A percentile compares a stretch with the other conserved stretches of the same genome.
These are phyloP conservation scores for Scleropages formosus DNA, from an alignment of 2,797 vertebrate species.

Conservation along the genomic window DNA sequence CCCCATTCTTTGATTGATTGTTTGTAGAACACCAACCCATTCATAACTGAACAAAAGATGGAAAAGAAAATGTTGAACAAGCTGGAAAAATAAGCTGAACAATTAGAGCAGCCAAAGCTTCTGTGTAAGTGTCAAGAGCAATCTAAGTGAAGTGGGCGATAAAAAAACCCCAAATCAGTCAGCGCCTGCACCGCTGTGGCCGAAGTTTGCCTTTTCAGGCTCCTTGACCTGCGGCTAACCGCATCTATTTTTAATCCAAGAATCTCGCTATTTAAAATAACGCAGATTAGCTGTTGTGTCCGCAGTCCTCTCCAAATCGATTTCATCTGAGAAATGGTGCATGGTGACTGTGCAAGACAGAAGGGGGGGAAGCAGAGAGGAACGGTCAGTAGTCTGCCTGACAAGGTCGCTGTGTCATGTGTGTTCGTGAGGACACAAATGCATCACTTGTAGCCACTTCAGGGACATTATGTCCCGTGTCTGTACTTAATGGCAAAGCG, in stretches of 20 bases:
- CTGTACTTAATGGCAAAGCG: neutral
- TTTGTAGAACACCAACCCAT: constrained; percentile 33
- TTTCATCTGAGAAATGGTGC: too few species aligned
- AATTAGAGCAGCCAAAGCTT: constrained; percentile 42
- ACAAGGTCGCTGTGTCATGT: too few species aligned
- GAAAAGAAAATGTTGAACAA: constrained; percentile 40
- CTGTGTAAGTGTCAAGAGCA: constrained; percentile 38
- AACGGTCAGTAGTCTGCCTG: too few species aligned
- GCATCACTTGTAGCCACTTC: neutral
- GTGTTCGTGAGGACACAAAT: too few species aligned
- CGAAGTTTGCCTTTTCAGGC: neutral
- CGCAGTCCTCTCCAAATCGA: too few species aligned
- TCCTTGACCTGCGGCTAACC: constrained; percentile 9
- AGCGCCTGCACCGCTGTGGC: constrained; percentile 4
- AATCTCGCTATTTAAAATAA: neutral
- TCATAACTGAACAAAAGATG: constrained; percentile 38
- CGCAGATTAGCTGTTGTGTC: too few species aligned
- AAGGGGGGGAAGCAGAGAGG: too few species aligned
- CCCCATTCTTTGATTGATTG: constrained; percentile 43
- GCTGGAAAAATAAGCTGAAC: constrained; percentile 47
- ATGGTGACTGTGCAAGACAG: too few species aligned
- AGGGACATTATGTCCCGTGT: neutral
- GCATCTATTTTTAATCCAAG: constrained; percentile 14
- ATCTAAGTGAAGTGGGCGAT: constrained; percentile 24
- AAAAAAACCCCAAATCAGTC: constrained; percentile 16